Conservation (phyloP, 1,140 invertebrate genomes). For the Polypedilum vanderplanki region DNA sequence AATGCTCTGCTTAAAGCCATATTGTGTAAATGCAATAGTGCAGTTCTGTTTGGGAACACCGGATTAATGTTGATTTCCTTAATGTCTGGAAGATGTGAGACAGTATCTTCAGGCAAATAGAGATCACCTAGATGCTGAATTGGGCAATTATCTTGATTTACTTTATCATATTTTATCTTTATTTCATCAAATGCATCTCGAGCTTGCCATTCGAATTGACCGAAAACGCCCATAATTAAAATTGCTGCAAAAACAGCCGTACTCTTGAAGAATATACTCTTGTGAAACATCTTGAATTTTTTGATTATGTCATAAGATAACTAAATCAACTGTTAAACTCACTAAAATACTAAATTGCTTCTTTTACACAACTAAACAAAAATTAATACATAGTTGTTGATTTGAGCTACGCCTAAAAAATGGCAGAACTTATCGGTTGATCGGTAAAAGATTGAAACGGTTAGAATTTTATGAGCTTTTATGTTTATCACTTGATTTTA, state of each 20-base stretch:
- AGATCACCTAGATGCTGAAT: conserved; percentile 79
- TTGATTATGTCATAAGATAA: too few relatives aligned
- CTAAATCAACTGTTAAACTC: too few relatives aligned
- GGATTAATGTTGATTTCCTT: conserved; percentile 94
- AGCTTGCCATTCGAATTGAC: conserved; percentile 82
- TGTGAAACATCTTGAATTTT: too few relatives aligned
- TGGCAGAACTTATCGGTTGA: too few relatives aligned
- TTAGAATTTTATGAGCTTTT: too few relatives aligned
- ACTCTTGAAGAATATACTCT: too few relatives aligned
- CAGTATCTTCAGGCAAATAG: conserved; percentile 70
- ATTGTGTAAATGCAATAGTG: conserved; percentile 88
- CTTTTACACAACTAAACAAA: too few relatives aligned
- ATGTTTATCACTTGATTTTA: too few relatives aligned
- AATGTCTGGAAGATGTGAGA: conserved; percentile 89
- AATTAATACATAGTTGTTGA: too few relatives aligned
- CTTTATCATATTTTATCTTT: conserved; percentile 67
- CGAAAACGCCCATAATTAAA: conserved; percentile 56
- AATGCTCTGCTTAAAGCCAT: conserved; percentile 90
- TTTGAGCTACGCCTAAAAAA: too few relatives aligned
- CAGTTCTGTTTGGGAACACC: conserved; percentile 89
- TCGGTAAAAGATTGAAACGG: too few relatives aligned
- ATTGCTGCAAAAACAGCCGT: conserved; percentile 32
- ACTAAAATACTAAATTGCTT: too few relatives aligned
- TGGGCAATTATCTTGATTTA: conserved; percentile 77
- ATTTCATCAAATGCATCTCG: conserved; percentile 86